A percentile compares a stretch with the other conserved stretches of the same genome.
phyloP scores from a whole-genome alignment of 2,888 invertebrate genomes.

The Lycophotia porphyrea region DNA sequence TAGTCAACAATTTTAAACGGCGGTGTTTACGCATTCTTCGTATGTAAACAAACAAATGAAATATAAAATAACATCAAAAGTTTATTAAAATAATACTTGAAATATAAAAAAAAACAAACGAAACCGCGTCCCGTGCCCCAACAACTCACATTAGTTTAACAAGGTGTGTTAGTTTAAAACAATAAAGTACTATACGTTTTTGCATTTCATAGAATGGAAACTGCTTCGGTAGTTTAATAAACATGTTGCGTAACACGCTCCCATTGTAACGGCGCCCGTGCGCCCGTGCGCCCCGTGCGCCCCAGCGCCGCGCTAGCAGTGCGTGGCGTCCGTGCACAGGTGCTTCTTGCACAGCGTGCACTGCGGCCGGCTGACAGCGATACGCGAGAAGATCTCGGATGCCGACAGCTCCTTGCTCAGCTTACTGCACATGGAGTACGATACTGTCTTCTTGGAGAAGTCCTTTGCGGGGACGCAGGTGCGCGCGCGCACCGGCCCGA shows the following conservation, averaged over 20 bases:
- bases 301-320: constrained; percentile 75
- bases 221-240: constrained; percentile 70
- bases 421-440: constrained; percentile 86
- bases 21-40: constrained; percentile 19
- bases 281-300: not conserved
- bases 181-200: constrained; percentile 71
- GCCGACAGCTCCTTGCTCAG: constrained; percentile 86
- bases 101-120: constrained; percentile 69
- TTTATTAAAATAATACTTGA: constrained; percentile 71
- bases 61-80: constrained; percentile 49
- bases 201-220: constrained; percentile 73
- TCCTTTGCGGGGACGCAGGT: constrained; percentile 87
- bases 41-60: constrained; percentile 25
- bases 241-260: constrained; percentile 62
- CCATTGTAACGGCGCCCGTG: constrained; percentile 29
- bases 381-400: constrained; percentile 86
- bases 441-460: constrained; percentile 86
- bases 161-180: constrained; percentile 73
- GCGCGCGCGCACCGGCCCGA: constrained; percentile 86
- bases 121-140: constrained; percentile 32
- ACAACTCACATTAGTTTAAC: constrained; percentile 60
- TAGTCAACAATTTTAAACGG: not conserved
- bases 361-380: constrained; percentile 83
- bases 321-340: constrained; percentile 82
- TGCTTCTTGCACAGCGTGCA: constrained; percentile 86